Percentiles rank a stretch among this genome's conserved stretches.
phyloP scores from a whole-genome alignment of 1,140 invertebrate species.

The Zaprionus davidi region DNA sequence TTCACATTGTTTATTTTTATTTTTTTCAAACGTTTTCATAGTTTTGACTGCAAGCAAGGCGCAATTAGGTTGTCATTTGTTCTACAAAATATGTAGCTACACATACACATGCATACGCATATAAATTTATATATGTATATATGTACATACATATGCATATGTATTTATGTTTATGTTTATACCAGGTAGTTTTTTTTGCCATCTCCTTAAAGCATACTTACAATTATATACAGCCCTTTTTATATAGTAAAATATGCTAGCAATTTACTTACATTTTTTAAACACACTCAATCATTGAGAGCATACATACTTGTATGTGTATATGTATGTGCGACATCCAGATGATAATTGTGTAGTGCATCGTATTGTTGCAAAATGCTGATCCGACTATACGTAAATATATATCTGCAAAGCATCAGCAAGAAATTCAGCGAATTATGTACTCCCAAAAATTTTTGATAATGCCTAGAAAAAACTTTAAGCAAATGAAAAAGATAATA shows the following conservation, averaged over 20 bases:
- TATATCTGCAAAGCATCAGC: conserved; percentile 18
- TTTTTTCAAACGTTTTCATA: conserved; percentile 38
- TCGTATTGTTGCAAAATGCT: conserved; percentile 54
- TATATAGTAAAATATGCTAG: conserved; percentile 70
- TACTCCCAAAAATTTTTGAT: conserved; percentile 59
- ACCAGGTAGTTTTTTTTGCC: conserved; percentile 59
- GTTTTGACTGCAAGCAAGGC: conserved; percentile 52
- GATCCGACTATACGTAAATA: neutral
- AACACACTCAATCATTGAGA: conserved; percentile 12
- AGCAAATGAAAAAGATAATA: conserved; percentile 62
- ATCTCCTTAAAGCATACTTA: conserved; percentile 45
- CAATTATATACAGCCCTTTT: conserved; percentile 57
- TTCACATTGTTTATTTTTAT: conserved; percentile 48
- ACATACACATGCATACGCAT: conserved; percentile 11
- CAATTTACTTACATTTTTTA: conserved; percentile 66
- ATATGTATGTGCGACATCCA: conserved; percentile 50
- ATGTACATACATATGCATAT: conserved; percentile 14
- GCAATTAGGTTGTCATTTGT: conserved; percentile 16
- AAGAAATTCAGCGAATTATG: conserved; percentile 34
- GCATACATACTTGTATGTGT: conserved; percentile 21
- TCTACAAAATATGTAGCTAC: conserved; percentile 6
- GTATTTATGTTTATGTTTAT: conserved; percentile 21
- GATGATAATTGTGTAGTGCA: conserved; percentile 67
- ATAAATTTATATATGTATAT: neutral
- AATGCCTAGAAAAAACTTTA: conserved; percentile 59